phyloP scores from a whole-genome alignment of 1,140 invertebrate genomes.

The Chrysoperla carnea region DNA sequence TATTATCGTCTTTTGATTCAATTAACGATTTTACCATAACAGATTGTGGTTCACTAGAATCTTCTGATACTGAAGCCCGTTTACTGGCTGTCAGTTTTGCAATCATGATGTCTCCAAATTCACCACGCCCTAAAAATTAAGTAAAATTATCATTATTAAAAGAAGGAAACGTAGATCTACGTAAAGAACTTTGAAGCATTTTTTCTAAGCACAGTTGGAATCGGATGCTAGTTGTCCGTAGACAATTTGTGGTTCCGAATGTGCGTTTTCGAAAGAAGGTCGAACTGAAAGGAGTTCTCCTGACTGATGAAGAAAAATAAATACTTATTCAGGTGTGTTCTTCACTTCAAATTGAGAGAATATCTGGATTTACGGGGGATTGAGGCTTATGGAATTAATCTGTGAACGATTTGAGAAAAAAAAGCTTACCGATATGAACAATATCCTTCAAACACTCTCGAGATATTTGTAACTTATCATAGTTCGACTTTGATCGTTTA shows the following conservation, averaged over 20 bases:
- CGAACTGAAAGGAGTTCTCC: no score
- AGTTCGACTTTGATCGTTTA: conserved; percentile 51
- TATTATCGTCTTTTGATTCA: conserved; percentile 57
- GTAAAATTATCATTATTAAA: not conserved
- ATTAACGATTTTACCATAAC: conserved; percentile 57
- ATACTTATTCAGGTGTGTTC: no score
- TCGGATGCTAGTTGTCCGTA: no score
- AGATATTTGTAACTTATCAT: conserved; percentile 58
- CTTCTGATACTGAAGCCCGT: conserved; percentile 14
- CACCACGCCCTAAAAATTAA: conserved; percentile 47
- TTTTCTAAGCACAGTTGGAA: no score
- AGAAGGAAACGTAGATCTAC: no score
- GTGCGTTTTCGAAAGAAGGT: no score
- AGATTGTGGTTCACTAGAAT: conserved; percentile 16
- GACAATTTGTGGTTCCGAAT: no score
- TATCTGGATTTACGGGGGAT: no score
- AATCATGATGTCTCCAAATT: conserved; percentile 79
- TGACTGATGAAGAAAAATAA: no score
- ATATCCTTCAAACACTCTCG: conserved; percentile 57
- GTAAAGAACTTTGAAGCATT: no score
- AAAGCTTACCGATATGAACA: conserved; percentile 47
- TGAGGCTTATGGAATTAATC: no score
- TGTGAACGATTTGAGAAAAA: not conserved
- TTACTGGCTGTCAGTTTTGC: conserved; percentile 37
- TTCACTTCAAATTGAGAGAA: no score